Percentiles rank a stretch among this genome's conserved stretches.
Conservation (phyloP, 2,888 invertebrate genomes). For the Drosophila helvetica region DNA sequence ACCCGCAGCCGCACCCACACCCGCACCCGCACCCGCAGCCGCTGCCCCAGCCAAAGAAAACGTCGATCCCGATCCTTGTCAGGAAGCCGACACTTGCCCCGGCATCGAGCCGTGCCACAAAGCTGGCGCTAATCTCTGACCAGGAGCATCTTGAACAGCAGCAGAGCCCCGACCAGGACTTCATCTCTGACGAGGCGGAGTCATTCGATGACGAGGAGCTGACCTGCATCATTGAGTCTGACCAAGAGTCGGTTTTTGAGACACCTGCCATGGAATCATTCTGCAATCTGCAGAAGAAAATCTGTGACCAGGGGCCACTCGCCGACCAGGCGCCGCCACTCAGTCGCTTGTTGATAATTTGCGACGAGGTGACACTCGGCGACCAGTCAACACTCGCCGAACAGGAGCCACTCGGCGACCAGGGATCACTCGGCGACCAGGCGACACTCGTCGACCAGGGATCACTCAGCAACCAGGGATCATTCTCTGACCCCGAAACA, state of each 20-base stretch:
- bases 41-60: neutral
- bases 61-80: neutral
- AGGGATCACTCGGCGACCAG: neutral
- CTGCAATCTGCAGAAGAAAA: neutral
- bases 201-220: neutral
- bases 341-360: no score
- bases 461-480: neutral
- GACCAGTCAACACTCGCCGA: no score
- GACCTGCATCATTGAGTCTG: neutral
- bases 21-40: no score
- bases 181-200: no score
- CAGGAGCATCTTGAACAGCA: neutral
- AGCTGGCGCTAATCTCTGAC: neutral
- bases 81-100: neutral
- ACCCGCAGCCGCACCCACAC: no score
- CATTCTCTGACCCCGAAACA: neutral
- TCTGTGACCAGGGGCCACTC: neutral
- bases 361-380: neutral
- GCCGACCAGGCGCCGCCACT: no score
- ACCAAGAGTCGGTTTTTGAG: neutral
- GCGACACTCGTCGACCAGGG: no score
- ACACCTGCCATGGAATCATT: neutral
- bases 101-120: neutral
- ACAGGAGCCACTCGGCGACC: neutral
- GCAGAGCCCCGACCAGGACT: no score